A percentile compares a stretch with the other conserved stretches of the same genome.
Conservation (phyloP, 2,113 vertebrate genomes). For the Pelobates fuscus region DNA sequence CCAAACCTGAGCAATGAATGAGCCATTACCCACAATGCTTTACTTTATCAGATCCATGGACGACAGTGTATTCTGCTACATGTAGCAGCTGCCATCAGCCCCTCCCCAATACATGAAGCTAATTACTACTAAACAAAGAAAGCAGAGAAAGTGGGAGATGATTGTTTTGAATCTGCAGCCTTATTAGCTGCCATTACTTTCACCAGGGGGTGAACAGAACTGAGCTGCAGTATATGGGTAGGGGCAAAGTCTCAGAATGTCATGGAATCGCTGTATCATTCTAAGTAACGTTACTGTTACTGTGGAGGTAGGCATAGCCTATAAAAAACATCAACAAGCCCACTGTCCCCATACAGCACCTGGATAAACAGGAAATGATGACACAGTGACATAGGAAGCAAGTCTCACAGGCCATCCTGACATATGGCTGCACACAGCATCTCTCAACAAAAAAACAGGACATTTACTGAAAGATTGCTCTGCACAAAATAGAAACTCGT, state of each 20-base stretch:
- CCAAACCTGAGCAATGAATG: conserved; percentile 3
- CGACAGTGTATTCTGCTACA: conserved; percentile 21
- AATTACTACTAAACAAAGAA: conserved; percentile 44
- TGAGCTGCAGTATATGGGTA: no score
- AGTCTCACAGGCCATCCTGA: no score
- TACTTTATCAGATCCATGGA: conserved; percentile 25
- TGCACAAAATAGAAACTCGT: neutral
- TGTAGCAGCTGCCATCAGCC: conserved; percentile 34
- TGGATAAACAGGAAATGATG: neutral
- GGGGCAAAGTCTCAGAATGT: no score
- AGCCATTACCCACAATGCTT: conserved; percentile 26
- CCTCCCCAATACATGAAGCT: conserved; percentile 27
- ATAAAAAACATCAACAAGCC: no score
- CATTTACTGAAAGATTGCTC: no score
- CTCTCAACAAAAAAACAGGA: no score
- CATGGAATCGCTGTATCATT: no score
- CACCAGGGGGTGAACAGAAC: no score
- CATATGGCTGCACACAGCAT: no score
- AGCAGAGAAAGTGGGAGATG: neutral
- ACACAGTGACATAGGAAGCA: neutral
- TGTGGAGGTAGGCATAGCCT: no score
- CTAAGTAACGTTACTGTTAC: no score
- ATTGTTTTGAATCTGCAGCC: neutral
- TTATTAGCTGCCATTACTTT: neutral
- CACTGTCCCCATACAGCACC: neutral